These are phyloP conservation scores for Cepaea nemoralis DNA, from an alignment of 1,140 invertebrate species.

Conservation along the genomic window DNA sequence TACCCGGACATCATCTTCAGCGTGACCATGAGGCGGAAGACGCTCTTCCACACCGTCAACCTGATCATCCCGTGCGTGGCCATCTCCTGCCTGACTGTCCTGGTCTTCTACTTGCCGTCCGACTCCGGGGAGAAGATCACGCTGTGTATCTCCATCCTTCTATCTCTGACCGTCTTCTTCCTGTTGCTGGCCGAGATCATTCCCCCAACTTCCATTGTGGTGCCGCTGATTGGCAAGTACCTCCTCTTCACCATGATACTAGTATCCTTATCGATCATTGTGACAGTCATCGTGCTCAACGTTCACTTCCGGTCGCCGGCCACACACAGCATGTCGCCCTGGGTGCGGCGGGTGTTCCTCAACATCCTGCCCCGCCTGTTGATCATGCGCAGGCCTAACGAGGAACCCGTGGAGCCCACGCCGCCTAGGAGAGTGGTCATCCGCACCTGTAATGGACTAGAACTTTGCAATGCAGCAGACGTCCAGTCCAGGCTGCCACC, in stretches of 20 bases:
- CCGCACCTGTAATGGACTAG: constrained; percentile 85
- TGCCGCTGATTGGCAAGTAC: constrained; percentile 98
- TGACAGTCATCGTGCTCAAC: constrained; percentile 97
- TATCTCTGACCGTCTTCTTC: too few species aligned
- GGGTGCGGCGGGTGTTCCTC: constrained; percentile 90
- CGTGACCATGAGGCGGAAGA: constrained; percentile 69
- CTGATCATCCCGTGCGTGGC: too few species aligned
- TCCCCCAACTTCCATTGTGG: constrained; percentile 96
- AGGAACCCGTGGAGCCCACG: constrained; percentile 52
- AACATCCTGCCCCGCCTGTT: constrained; percentile 84
- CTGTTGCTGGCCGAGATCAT: too few species aligned
- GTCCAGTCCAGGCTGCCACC: constrained; percentile 24
- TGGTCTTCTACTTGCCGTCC: too few species aligned
- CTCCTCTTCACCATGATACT: constrained; percentile 99
- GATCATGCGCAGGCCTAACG: constrained; percentile 66
- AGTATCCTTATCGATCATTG: constrained; percentile 97
- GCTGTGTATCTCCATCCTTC: too few species aligned
- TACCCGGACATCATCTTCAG: constrained; percentile 72
- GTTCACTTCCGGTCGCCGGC: constrained; percentile 98
- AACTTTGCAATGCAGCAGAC: constrained; percentile 77
- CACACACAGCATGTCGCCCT: too few species aligned
- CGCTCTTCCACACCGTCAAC: too few species aligned
- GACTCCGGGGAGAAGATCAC: too few species aligned
- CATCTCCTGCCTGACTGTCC: too few species aligned
- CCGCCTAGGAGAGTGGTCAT: constrained; percentile 76